Conservation (phyloP, 2,888 invertebrate genomes). For the Oligia strigilis region DNA sequence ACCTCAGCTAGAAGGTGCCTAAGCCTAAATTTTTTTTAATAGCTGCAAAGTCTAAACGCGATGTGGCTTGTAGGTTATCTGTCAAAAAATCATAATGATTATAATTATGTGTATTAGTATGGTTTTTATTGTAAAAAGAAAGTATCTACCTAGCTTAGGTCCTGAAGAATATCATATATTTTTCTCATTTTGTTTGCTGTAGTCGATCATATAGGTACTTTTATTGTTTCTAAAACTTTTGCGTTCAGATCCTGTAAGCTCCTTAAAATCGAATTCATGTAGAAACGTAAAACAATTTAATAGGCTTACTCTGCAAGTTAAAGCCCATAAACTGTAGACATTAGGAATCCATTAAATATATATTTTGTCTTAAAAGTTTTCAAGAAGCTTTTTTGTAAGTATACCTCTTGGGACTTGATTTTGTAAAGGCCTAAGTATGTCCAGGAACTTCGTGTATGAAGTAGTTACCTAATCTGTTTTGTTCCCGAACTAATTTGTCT, state of each 20-base stretch:
- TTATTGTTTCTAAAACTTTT: no score
- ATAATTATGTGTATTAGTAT: no score
- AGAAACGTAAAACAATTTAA: slow-evolving; percentile 29
- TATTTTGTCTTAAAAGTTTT: slow-evolving; percentile 41
- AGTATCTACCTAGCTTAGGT: no score
- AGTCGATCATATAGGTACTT: no score
- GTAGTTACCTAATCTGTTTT: not conserved
- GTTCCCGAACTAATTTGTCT: not conserved
- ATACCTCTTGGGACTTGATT: not conserved
- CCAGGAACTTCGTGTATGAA: not conserved
- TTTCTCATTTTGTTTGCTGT: no score
- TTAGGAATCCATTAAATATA: slow-evolving; percentile 59
- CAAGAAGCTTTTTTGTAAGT: not conserved
- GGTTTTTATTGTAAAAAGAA: no score
- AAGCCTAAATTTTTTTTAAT: no score
- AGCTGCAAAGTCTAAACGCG: no score
- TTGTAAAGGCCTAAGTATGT: not conserved
- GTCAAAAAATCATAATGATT: no score
- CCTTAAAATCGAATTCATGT: slow-evolving; percentile 48
- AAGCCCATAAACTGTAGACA: slow-evolving; percentile 56
- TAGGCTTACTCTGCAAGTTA: slow-evolving; percentile 44
- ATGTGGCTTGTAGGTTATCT: no score
- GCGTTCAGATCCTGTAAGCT: not conserved
- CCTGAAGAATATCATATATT: no score
- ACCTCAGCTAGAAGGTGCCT: no score